Conservation (phyloP, 2,797 vertebrate genomes). For the Oreortyx pictus region DNA sequence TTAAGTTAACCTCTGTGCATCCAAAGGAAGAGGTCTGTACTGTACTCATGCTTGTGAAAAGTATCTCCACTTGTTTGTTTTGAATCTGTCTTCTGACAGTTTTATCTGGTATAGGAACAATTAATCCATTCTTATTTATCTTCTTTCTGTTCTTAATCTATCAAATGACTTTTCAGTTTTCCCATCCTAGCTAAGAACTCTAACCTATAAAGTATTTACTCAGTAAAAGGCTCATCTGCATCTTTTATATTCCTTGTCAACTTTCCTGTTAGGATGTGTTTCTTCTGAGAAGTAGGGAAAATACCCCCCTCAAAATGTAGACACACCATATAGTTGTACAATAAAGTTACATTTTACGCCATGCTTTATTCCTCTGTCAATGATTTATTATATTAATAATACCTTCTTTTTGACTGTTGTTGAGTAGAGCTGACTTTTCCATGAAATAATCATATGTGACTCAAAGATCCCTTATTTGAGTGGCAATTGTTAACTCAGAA, state of each 20-base stretch:
- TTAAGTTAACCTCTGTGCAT: neutral
- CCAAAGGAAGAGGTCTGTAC: neutral
- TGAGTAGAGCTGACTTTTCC: too few species aligned
- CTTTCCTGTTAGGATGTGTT: neutral
- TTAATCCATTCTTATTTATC: neutral
- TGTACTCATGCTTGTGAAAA: neutral
- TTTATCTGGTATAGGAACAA: neutral
- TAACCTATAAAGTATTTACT: neutral
- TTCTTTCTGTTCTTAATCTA: neutral
- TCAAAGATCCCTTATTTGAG: too few species aligned
- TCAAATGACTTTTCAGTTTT: neutral
- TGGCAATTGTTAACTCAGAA: too few species aligned
- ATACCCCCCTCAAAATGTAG: neutral
- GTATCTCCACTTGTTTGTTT: neutral
- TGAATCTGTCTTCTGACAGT: neutral
- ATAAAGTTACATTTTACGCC: too few species aligned
- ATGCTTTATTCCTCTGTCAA: too few species aligned
- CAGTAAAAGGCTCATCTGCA: neutral
- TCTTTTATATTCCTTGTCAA: neutral
- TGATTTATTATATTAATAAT: too few species aligned
- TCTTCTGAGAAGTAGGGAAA: neutral
- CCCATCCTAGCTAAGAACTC: neutral
- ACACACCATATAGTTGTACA: too few species aligned
- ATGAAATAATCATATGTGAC: too few species aligned
- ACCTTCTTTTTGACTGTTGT: too few species aligned